These are phyloP conservation scores for Scaeva pyrastri DNA, from an alignment of 2,888 invertebrate genomes.

Conservation along the genomic window DNA sequence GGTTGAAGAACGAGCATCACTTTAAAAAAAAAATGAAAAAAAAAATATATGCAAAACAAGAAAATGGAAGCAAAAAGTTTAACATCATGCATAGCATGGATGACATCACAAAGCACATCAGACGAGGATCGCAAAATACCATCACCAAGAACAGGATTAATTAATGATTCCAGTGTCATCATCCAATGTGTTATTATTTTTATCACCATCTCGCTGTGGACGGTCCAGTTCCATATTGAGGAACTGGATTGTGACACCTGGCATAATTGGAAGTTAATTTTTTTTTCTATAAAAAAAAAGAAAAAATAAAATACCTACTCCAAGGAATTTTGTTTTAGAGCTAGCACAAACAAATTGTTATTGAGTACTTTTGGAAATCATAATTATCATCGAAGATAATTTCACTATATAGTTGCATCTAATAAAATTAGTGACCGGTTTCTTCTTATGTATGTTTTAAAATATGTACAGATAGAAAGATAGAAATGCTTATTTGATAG, in stretches of 20 bases:
- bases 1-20: constrained; percentile 36
- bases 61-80: constrained; percentile 31
- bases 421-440: constrained; percentile 27
- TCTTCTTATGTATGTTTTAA: background rate
- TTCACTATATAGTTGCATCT: background rate
- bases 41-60: constrained; percentile 45
- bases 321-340: constrained; percentile 39
- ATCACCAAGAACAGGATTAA: constrained; percentile 68
- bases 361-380: constrained; percentile 50
- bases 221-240: constrained; percentile 61
- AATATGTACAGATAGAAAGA: background rate
- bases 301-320: no score
- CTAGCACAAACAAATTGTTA: constrained; percentile 54
- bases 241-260: constrained; percentile 72
- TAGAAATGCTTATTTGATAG: background rate
- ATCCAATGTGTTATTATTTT: constrained; percentile 75
- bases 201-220: constrained; percentile 56
- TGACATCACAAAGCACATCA: constrained; percentile 65
- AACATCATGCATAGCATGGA: constrained; percentile 4
- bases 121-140: constrained; percentile 52
- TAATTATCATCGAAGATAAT: constrained; percentile 30
- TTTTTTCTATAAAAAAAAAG: no score
- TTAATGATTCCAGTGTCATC: constrained; percentile 74
- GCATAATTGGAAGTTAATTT: constrained; percentile 66
- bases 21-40: constrained; percentile 3